phyloP scores from a whole-genome alignment of 2,888 invertebrate genomes.

The Amiota minor region DNA sequence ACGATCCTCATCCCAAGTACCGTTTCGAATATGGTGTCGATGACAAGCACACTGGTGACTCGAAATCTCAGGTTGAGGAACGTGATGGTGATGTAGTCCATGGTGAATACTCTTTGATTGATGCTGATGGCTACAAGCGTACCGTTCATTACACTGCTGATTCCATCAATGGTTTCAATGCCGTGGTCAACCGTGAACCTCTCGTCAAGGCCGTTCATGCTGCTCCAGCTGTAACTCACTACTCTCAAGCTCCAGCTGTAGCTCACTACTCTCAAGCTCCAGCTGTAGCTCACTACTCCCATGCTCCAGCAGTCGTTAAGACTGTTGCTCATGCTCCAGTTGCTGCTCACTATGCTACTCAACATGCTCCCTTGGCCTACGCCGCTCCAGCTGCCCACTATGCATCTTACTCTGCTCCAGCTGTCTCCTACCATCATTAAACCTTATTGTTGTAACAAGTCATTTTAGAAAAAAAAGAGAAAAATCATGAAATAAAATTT shows the following conservation, averaged over 20 bases:
- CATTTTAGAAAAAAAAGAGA: not conserved
- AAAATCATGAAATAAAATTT: not conserved
- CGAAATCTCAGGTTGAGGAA: slow-evolving; percentile 71
- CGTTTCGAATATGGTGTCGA: slow-evolving; percentile 72
- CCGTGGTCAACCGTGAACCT: slow-evolving; percentile 65
- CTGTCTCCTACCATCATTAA: slow-evolving; percentile 50
- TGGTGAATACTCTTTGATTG: slow-evolving; percentile 72
- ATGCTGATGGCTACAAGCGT: slow-evolving; percentile 71
- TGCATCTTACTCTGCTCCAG: slow-evolving; percentile 32
- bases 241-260: slow-evolving; percentile 32
- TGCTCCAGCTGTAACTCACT: slow-evolving; percentile 41
- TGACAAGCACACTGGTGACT: slow-evolving; percentile 70
- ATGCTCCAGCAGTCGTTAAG: slow-evolving; percentile 43
- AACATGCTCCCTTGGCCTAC: not conserved
- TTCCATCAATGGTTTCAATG: slow-evolving; percentile 71
- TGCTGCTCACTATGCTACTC: slow-evolving; percentile 37
- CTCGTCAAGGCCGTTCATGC: slow-evolving; percentile 48
- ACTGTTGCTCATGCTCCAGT: slow-evolving; percentile 46
- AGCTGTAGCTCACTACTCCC: slow-evolving; percentile 35
- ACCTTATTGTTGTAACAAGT: not conserved
- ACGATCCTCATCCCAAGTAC: slow-evolving; percentile 70
- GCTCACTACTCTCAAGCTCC: slow-evolving; percentile 28
- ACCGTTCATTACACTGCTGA: slow-evolving; percentile 72
- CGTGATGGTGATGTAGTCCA: slow-evolving; percentile 72
- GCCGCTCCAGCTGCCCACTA: slow-evolving; percentile 44